Evolutionary conservation across 2,888 invertebrate species (phyloP), one percentile per base, ranked within the genome.

Genomic region (Agrochola macilenta): DNA sequence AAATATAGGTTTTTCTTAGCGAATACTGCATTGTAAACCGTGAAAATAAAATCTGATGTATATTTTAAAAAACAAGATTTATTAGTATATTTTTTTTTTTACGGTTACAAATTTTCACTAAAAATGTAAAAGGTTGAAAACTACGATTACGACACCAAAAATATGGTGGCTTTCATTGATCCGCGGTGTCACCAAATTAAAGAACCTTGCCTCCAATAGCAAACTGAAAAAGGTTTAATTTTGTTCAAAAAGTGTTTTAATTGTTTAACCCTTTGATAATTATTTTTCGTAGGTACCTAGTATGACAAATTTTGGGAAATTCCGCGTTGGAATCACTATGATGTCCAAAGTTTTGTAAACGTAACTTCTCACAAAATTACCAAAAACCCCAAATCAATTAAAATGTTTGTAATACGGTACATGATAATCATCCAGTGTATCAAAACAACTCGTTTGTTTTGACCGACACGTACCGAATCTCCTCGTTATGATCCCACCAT

Each of bases 401-500:
- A 80, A 17, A 52, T 81, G 14, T 73, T 30, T n/a, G 49, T 52
- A 81, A 57, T 49, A 61, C 17, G 54, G 35, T 11, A 63, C n/a
- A 20, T 49, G 12, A 35, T 61, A 66, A 66, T 66, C 14, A 66
- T 30, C 14, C 5, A 49, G 23, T 54, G 26, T 61, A 46, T 17
- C 49, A 73, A 66, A 77, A 75, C 49, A 74, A 52, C 61, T 57
- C 66, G 49, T 80, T 69, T 75, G 64, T 75, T 64, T 30, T 72
- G 39, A 39, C 66, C 46, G 52, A 66, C 63, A 66, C 60, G 70
- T 65, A 52, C 75, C 5, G 43, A 65, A 61, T 71, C 35, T 72
- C 76, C 83, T 81, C 76, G 72, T 83, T 72, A 70, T 60, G 74
- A 46, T 61, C 54, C 76, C 35, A 57, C 26, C 66, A 69, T 61